These are phyloP conservation scores for Phataginus tetradactyla DNA, from an alignment of 2,797 vertebrate genomes.

Conservation along the genomic window DNA sequence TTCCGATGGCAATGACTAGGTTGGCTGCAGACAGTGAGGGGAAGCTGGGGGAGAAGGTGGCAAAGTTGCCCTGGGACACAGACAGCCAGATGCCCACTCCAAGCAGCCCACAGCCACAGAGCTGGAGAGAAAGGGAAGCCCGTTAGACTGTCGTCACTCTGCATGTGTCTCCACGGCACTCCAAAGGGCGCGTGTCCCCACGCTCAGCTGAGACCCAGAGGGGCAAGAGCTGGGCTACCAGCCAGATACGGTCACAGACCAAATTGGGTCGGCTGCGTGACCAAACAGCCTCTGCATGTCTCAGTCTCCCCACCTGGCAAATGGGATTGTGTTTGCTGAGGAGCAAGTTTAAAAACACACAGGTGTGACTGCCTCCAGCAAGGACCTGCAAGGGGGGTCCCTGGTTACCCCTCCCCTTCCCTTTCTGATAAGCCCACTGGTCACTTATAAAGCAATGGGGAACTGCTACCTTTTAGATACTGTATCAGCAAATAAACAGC, in stretches of 20 bases:
- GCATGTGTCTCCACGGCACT: rapidly evolving
- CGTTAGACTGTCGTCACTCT: not conserved
- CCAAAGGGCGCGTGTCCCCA: rapidly evolving
- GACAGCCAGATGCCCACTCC: slow-evolving; percentile 99
- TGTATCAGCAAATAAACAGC: slow-evolving; percentile 66
- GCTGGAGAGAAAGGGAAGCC: slow-evolving; percentile 86
- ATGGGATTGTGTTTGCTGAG: not conserved
- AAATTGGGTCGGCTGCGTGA: rapidly evolving
- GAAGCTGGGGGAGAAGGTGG: slow-evolving; percentile 99
- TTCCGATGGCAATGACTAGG: slow-evolving; percentile 95
- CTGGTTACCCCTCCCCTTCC: slow-evolving; percentile 66
- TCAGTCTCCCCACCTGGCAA: not conserved
- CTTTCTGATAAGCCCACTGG: slow-evolving; percentile 66
- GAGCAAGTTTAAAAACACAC: not conserved
- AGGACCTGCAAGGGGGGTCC: slow-evolving; percentile 58
- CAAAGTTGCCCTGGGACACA: slow-evolving; percentile 98
- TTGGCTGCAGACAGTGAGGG: slow-evolving; percentile 98
- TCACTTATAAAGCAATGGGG: slow-evolving; percentile 72
- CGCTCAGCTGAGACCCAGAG: not conserved
- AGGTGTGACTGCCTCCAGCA: not conserved
- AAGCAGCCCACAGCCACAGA: slow-evolving; percentile 97
- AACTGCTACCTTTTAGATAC: slow-evolving; percentile 77
- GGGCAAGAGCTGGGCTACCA: not conserved
- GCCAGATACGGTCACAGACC: not conserved
- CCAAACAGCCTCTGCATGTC: not conserved